Percentiles rank a stretch among this genome's conserved stretches.
Conservation (phyloP, 1,140 invertebrate species). For the Rhopalosiphum padi region DNA sequence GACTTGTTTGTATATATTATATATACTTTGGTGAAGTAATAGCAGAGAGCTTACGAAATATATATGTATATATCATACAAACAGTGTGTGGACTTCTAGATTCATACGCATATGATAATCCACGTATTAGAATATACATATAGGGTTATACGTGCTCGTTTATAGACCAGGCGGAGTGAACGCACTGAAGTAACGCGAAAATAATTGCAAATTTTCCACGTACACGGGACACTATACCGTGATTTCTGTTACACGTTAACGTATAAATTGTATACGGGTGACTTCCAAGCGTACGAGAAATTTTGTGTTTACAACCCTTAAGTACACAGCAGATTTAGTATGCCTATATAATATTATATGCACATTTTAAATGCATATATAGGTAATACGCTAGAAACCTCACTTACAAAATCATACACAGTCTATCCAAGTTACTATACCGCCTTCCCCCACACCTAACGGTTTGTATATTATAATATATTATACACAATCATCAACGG, state of each 20-base stretch:
- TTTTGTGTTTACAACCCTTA: background rate
- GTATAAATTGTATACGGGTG: background rate
- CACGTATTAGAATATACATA: background rate
- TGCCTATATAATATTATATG: background rate
- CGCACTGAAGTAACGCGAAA: background rate
- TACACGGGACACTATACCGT: background rate
- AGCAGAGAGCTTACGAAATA: background rate
- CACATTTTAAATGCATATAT: background rate
- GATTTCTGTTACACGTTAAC: background rate
- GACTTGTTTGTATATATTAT: background rate
- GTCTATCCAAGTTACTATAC: too few species aligned
- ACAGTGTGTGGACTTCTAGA: background rate
- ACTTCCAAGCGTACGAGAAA: background rate
- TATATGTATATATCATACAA: slow-evolving; percentile 11
- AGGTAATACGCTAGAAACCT: background rate
- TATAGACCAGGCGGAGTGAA: background rate
- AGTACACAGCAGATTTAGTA: background rate
- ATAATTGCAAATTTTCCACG: slow-evolving; percentile 18
- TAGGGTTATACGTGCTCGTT: background rate
- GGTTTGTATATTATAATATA: background rate
- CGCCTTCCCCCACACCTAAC: background rate
- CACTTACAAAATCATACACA: background rate
- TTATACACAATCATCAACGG: background rate
- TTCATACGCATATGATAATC: background rate
- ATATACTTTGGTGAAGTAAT: background rate